Evolutionary conservation across 2,888 invertebrate genomes (phyloP), one percentile per base, ranked within the genome.

Genomic region (Suillia variegata): DNA sequence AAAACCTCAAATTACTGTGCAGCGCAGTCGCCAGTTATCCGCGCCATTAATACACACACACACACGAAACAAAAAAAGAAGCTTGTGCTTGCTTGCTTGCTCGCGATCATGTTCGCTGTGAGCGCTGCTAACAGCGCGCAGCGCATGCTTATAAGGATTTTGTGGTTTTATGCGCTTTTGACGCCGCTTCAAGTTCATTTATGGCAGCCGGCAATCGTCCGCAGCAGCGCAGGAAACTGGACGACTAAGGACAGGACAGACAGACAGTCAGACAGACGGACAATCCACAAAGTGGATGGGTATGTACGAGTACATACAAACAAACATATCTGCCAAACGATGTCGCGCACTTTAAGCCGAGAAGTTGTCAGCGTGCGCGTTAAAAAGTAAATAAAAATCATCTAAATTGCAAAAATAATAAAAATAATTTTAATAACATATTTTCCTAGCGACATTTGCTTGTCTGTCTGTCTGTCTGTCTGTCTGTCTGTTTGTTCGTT

Each of bases 351-450:
- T 52, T 13, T n/a, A n/a, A n/a, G n/a, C n/a, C n/a, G n/a, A n/a
- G 33, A 34, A 52, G 52, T 52, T 52, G 52, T 52, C 52, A 52
- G 33, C 34, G 18, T 18, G 20, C 34, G 52, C 52, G 52, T 52
- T 52, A 34, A 52, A 52, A 52, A 31, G 18, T 31, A 52, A 17
- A 52, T 52, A 33, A 52, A 52, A 26, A n/a, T 34, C 34, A 52
- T 52, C 34, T 52, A 20, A 52, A 52, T 38, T 52, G 34, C 52
- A 1, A 17, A 52, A 33, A 52, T 33, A 52, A 52, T 52, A 52
- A 52, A 52, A 52, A 52, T 52, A 6, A 52, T 33, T 52, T 52
- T 52, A 52, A 52, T 52, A 52, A 52, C 52, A 52, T 52, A 52
- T 52, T 52, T 52, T 34, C 52, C n/a, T 24, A 8, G 31, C 15